Base-by-base conservation (phyloP, 2,113 vertebrate genomes). In the Sebastes fasciatus region DNA sequence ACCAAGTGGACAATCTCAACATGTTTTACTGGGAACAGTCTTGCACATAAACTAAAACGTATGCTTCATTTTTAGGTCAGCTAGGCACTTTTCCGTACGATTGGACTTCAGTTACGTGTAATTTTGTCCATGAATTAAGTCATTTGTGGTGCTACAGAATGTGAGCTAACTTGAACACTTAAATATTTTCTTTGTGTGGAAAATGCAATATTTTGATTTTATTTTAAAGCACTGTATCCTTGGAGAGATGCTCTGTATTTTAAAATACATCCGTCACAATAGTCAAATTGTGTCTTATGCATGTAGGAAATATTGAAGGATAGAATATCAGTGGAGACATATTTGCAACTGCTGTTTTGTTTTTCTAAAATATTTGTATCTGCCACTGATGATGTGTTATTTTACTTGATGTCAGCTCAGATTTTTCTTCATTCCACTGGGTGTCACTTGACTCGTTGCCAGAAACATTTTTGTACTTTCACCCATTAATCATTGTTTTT, bases 81-180 rank as follows among this genome's bases (percentile, higher is more conserved):
- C 16, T 12, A 1, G 52, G 26, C 68, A 77, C 77, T 74, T 62
- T 60, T 89, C 13, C 12, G n/a, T 84, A 46, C 52, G 61, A 78
- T 40, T 86, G 58, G 51, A 84, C 78, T 73, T 64, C 2, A 74
- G 2, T 65, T 62, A n/a, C 3, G 14, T 74, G 66, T 82, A 40
- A 69, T 72, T 76, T 68, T 73, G 62, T 83, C 76, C 42, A 84
- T 72, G 85, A 85, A 83, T 49, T 86, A 79, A 86, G 66, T 78
- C 8, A 61, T 77, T 63, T 89, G 88, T 91, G 93, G 92, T 94
- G 94, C 91, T 93, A 78, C 62, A 84, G 84, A 89, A 85, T 79
- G 76, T 80, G 87, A 88, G 70, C 67, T 87, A 92, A 93, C 88
- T 86, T 88, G 58, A 93, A 90, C 79, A 88, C 65, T 87, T 86